Evolutionary conservation across 2,797 vertebrate species (phyloP).

Genomic region (Saguinus oedipus): DNA sequence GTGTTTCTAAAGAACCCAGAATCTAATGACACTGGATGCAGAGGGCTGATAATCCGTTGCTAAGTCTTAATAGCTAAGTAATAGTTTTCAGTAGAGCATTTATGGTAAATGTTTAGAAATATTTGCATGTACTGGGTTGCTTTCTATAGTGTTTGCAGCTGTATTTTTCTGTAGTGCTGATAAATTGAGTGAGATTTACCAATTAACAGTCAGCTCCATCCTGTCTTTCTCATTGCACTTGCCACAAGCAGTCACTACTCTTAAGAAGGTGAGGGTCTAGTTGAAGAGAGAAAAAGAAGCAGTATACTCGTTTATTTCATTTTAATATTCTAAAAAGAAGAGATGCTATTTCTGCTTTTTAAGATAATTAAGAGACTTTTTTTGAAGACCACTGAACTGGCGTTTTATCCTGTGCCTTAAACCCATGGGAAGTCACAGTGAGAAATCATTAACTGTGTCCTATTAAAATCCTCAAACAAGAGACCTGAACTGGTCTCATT

Average conservation of each 20-base stretch:
- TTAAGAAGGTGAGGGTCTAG: not conserved
- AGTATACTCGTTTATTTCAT: not conserved
- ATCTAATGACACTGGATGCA: not conserved
- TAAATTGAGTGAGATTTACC: not conserved
- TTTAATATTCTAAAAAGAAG: not conserved
- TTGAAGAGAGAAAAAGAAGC: not conserved
- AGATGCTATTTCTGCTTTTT: not conserved
- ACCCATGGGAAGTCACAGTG: slow-evolving; percentile 46
- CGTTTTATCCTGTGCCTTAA: slow-evolving; percentile 37
- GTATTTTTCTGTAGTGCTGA: not conserved
- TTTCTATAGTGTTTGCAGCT: not conserved
- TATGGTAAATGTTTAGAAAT: slow-evolving; percentile 33
- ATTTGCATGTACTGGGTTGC: not conserved
- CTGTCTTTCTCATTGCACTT: not conserved
- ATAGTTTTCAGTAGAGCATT: not conserved
- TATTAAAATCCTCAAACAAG: slow-evolving; percentile 68
- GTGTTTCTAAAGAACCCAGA: slow-evolving; percentile 45
- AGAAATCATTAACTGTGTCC: slow-evolving; percentile 65
- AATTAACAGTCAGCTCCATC: not conserved
- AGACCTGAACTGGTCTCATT: slow-evolving; percentile 39
- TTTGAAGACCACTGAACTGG: not conserved
- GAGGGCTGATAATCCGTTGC: not conserved
- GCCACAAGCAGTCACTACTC: not conserved
- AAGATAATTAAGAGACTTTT: not conserved
- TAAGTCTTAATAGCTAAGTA: not conserved